These are phyloP conservation scores for Shinisaurus crocodilurus DNA, from an alignment of 2,113 vertebrate species.

Conservation along the genomic window DNA sequence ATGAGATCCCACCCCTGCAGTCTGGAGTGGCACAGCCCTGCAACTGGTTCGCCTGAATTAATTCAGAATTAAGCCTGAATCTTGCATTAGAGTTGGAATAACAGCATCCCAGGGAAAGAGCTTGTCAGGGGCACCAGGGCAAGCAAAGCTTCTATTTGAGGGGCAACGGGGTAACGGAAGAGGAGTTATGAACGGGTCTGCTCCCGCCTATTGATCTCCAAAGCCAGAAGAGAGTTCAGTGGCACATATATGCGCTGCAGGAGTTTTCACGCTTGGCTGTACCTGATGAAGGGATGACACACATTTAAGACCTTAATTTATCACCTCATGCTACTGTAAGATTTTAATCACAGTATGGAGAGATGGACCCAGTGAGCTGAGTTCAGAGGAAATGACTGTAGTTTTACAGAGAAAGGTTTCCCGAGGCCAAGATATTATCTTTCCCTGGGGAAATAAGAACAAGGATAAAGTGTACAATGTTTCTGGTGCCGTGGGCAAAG, in stretches of 20 bases:
- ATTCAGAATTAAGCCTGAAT: background rate
- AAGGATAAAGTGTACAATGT: background rate
- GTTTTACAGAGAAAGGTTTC: background rate
- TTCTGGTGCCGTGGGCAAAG: background rate
- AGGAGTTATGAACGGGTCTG: background rate
- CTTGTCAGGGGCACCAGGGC: background rate
- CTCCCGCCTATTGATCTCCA: background rate
- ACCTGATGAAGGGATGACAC: background rate
- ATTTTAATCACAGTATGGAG: constrained; percentile 15
- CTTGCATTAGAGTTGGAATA: background rate
- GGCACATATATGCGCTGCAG: background rate
- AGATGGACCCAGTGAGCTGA: background rate
- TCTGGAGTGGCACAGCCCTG: background rate
- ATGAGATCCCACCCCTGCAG: background rate
- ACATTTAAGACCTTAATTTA: constrained; percentile 11
- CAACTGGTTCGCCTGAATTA: too few relatives aligned
- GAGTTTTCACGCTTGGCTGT: background rate
- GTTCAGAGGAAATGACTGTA: background rate
- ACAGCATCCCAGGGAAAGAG: background rate
- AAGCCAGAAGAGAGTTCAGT: background rate
- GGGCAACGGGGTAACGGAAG: background rate
- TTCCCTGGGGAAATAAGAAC: background rate
- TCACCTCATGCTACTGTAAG: background rate
- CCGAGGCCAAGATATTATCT: background rate
- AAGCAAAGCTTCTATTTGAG: background rate